Conservation (phyloP, 1,140 invertebrate genomes). For the Bombus picipes region DNA sequence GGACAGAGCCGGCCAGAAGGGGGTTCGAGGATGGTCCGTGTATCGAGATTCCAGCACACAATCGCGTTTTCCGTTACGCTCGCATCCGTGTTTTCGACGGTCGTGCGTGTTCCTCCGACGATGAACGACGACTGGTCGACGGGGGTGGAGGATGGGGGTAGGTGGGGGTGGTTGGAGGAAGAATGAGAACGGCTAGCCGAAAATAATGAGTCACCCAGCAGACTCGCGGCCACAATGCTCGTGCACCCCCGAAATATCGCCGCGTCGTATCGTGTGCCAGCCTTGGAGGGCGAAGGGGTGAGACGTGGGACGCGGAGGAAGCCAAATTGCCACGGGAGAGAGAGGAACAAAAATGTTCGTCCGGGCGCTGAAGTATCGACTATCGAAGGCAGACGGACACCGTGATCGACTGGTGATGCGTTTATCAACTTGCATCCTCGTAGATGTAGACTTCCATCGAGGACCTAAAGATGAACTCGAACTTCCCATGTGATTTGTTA, state of each 20-base stretch:
- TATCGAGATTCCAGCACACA: constrained; percentile 65
- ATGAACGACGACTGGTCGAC: not conserved
- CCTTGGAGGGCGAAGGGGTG: constrained; percentile 1
- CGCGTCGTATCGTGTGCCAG: constrained; percentile 59
- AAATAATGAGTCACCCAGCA: constrained; percentile 78
- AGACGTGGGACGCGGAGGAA: constrained; percentile 13
- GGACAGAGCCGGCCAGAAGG: constrained; percentile 29
- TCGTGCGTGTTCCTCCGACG: constrained; percentile 39
- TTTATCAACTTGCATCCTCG: not conserved
- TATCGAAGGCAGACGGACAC: constrained; percentile 6
- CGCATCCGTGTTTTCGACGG: constrained; percentile 42
- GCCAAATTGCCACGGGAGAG: constrained; percentile 43
- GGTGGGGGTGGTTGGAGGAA: constrained; percentile 45
- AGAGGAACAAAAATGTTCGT: constrained; percentile 25
- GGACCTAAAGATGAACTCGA: not conserved
- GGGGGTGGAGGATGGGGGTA: constrained; percentile 3
- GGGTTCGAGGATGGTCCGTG: constrained; percentile 12
- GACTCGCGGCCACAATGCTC: constrained; percentile 65
- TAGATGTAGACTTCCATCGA: not conserved
- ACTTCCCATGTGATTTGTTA: no score
- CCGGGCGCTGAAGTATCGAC: not conserved
- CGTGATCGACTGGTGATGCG: not conserved
- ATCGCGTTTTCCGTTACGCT: constrained; percentile 52
- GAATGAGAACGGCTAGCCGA: constrained; percentile 74
- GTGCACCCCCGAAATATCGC: constrained; percentile 67